These are phyloP conservation scores for Plestiodon gilberti DNA, from an alignment of 2,113 vertebrate genomes.

Conservation along the genomic window DNA sequence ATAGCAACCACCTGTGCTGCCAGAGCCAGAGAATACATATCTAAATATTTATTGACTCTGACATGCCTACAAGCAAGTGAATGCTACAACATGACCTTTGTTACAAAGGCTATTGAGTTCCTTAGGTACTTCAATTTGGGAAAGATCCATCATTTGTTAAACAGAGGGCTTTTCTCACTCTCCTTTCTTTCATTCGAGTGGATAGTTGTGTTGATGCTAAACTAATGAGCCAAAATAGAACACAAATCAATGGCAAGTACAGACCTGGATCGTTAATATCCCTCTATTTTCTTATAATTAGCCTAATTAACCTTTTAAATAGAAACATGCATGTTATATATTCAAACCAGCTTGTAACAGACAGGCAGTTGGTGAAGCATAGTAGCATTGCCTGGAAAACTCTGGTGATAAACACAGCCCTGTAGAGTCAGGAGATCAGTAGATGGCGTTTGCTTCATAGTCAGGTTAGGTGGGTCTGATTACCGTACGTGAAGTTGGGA, in stretches of 20 bases:
- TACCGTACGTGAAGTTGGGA: too few species aligned
- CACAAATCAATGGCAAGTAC: constrained; percentile 28
- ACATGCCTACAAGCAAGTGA: constrained; percentile 44
- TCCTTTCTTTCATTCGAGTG: neutral
- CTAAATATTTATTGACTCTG: constrained; percentile 63
- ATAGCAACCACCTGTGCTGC: constrained; percentile 51
- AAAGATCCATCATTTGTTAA: constrained; percentile 41
- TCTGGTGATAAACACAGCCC: neutral
- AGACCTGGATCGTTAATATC: constrained; percentile 21
- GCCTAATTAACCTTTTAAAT: constrained; percentile 28
- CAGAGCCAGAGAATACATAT: constrained; percentile 44
- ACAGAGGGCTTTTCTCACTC: neutral
- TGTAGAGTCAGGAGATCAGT: neutral
- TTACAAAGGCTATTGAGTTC: constrained; percentile 38
- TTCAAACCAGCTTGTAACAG: constrained; percentile 15
- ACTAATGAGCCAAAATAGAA: constrained; percentile 45
- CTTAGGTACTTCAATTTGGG: constrained; percentile 37
- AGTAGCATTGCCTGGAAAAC: neutral
- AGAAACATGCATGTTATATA: constrained; percentile 22
- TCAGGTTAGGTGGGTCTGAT: too few species aligned
- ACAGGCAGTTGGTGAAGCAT: constrained; percentile 20
- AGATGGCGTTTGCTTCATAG: too few species aligned
- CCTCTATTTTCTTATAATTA: constrained; percentile 32
- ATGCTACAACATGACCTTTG: constrained; percentile 36
- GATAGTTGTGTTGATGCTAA: constrained; percentile 17